Base-by-base conservation (phyloP, 2,888 invertebrate species). In the Orchestes rusci region DNA sequence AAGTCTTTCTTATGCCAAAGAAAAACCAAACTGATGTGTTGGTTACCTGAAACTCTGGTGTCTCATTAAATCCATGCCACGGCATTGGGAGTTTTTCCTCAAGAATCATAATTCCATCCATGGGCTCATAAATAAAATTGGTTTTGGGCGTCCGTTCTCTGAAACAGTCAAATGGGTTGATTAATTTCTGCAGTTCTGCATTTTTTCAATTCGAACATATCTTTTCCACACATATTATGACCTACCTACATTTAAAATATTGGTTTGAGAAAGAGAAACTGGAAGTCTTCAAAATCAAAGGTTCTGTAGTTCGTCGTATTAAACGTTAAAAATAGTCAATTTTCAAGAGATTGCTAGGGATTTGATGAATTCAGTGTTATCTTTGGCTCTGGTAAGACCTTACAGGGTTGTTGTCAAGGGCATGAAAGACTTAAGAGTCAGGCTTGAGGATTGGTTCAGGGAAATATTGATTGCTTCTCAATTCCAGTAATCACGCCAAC, bases 1-100 rank as follows among this genome's bases (percentile, higher is more conserved):
- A 27, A 27, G 2, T 2, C 27, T 10, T n/a, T 2, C 7, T 10
- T 23, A 23, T 10, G n/a, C 2, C 10, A 2, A 27, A 27, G 27
- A n/a, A 27, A n/a, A 27, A 27, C 27, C 10, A 2, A 27, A 27
- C 27, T 27, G n/a, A 8, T 7, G 16, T 16, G 17, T 34, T 16
- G 12, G 56, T 59, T 65, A 74, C 74, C 59, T 75, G 73, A 60
- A 87, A 88, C 61, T 82, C 83, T 0, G 90, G 90, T 0, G 87
- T 86, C 54, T 86, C 80, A 65, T 90, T 89, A 64, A 91, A 91
- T 0, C 89, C 84, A 65, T 90, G 88, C 90, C 90, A 90, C 0
- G 90, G 86, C 79, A 91, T 84, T 0, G 91, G 91, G 30, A 92
- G 70, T 59, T 91, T 91, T 59, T 91, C 90, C 59, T 90, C 89